A percentile compares a stretch with the other conserved stretches of the same genome.
These are phyloP conservation scores for Chironomus tepperi DNA, from an alignment of 1,140 invertebrate species.

Conservation along the genomic window DNA sequence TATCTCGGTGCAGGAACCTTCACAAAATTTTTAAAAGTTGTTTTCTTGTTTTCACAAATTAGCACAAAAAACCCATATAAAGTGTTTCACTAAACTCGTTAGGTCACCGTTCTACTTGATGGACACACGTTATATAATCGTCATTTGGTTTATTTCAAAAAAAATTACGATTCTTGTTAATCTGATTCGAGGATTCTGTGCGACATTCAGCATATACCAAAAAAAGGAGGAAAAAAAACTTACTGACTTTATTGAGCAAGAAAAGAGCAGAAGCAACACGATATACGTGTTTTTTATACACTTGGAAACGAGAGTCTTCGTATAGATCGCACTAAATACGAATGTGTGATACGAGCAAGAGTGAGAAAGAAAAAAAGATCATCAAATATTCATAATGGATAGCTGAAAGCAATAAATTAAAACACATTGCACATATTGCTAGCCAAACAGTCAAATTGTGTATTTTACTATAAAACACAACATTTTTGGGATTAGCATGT, in stretches of 20 bases:
- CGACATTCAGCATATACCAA: background rate
- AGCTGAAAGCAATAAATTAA: slow-evolving; percentile 8
- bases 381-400: slow-evolving; percentile 24
- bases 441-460: background rate
- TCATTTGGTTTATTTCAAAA: background rate
- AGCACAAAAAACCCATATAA: too few species aligned
- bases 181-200: background rate
- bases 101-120: too few species aligned
- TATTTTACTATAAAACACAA: background rate
- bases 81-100: too few species aligned
- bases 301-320: background rate
- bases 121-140: slow-evolving; percentile 4
- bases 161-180: too few species aligned
- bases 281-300: background rate
- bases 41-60: too few species aligned
- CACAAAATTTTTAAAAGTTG: too few species aligned
- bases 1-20: too few species aligned
- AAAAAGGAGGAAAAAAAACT: background rate
- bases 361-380: background rate
- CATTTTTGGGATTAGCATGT: background rate
- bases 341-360: too few species aligned
- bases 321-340: background rate
- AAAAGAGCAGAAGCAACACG: background rate
- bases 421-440: slow-evolving; percentile 7
- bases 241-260: background rate